Evolutionary conservation across 1,140 invertebrate genomes (phyloP).

Genomic region (Neodiprion fabricii): DNA sequence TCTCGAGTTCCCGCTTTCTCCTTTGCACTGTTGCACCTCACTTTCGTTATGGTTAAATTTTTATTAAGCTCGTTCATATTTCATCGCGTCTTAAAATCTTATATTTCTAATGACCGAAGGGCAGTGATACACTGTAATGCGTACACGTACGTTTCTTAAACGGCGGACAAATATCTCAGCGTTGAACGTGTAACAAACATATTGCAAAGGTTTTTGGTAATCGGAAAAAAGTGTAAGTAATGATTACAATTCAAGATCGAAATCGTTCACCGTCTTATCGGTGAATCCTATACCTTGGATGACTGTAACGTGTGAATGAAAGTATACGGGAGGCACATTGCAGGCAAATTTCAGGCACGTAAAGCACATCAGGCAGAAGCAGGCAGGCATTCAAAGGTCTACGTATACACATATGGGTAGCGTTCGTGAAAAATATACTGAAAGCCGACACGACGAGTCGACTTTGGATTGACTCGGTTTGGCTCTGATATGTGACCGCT

Average conservation of each 20-base stretch:
- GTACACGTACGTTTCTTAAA: too few relatives aligned
- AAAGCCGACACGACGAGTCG: not conserved
- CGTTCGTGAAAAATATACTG: too few relatives aligned
- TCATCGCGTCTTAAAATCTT: too few relatives aligned
- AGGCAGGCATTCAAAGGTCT: conserved; percentile 24
- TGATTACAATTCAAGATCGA: not conserved
- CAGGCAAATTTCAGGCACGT: not conserved
- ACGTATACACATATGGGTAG: not conserved
- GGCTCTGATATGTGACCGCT: not conserved
- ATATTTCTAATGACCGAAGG: too few relatives aligned
- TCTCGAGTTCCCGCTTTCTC: too few relatives aligned
- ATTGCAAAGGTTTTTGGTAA: too few relatives aligned
- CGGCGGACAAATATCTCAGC: too few relatives aligned
- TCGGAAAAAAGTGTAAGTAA: not conserved
- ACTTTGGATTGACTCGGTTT: not conserved
- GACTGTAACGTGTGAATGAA: not conserved
- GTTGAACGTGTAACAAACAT: too few relatives aligned
- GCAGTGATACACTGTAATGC: too few relatives aligned
- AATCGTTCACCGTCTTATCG: not conserved
- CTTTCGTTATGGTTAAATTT: too few relatives aligned
- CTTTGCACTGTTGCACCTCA: too few relatives aligned
- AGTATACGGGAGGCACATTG: conserved; percentile 4
- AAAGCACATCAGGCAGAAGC: conserved; percentile 41
- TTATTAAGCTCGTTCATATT: too few relatives aligned
- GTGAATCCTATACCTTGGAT: not conserved